A percentile compares a stretch with the other conserved stretches of the same genome.
Conservation (phyloP, 2,888 invertebrate species). For the Cancer borealis region DNA sequence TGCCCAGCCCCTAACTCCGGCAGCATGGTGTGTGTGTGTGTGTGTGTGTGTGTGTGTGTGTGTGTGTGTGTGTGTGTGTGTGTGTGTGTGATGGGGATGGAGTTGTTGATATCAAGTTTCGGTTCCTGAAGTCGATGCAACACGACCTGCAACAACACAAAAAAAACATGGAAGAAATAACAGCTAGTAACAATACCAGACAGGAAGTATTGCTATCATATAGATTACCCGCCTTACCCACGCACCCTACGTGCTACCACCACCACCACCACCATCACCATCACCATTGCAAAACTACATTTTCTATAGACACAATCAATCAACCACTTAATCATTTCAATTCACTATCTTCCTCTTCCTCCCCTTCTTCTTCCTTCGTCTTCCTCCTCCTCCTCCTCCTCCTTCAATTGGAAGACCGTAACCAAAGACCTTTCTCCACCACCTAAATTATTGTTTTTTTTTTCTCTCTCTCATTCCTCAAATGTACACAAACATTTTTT, state of each 20-base stretch:
- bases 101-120: not conserved
- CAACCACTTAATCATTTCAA: too few relatives aligned
- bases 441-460: too few relatives aligned
- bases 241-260: too few relatives aligned
- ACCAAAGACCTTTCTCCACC: too few relatives aligned
- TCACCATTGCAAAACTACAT: not conserved
- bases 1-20: conserved; percentile 25
- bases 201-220: not conserved
- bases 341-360: too few relatives aligned
- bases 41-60: not conserved
- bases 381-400: too few relatives aligned
- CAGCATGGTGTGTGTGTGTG: not conserved
- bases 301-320: too few relatives aligned
- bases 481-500: too few relatives aligned
- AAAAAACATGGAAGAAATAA: not conserved
- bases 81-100: not conserved
- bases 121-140: not conserved
- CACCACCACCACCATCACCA: not conserved
- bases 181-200: not conserved
- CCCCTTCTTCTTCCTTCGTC: too few relatives aligned
- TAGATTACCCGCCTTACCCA: not conserved
- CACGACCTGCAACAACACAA: not conserved
- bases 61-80: conserved; percentile 4
- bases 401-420: too few relatives aligned
- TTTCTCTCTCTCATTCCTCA: too few relatives aligned